These are phyloP conservation scores for Myxocyprinus asiaticus DNA, from an alignment of 2,113 vertebrate species.

Conservation along the genomic window DNA sequence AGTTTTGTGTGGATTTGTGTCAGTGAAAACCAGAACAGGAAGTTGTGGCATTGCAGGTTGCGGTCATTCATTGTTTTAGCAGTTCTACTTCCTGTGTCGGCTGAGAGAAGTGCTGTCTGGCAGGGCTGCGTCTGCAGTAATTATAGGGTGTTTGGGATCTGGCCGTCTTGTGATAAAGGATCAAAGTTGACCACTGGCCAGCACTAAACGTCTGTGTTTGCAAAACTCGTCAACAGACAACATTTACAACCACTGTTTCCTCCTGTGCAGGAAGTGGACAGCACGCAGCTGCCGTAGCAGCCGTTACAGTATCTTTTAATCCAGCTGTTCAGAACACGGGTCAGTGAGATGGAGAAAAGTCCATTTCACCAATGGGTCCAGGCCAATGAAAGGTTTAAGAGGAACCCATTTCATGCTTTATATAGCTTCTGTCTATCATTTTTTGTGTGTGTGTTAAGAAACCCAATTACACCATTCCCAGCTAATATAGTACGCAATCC, in stretches of 20 bases:
- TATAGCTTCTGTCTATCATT: background rate
- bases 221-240: slow-evolving; percentile 28
- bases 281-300: background rate
- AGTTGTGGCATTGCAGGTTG: slow-evolving; percentile 32
- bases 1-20: slow-evolving; percentile 6
- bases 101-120: slow-evolving; percentile 5
- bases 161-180: slow-evolving; percentile 35
- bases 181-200: slow-evolving; percentile 32
- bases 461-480: no score
- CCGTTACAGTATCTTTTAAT: slow-evolving; percentile 36
- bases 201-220: slow-evolving; percentile 11
- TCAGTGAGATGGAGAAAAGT: background rate
- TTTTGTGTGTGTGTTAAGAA: background rate
- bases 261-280: slow-evolving; percentile 32
- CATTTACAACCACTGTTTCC: slow-evolving; percentile 51
- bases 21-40: background rate
- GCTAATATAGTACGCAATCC: no score
- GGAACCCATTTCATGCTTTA: background rate
- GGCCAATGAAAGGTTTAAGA: background rate
- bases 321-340: background rate
- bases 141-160: slow-evolving; percentile 24
- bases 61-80: background rate
- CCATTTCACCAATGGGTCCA: background rate
- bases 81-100: slow-evolving; percentile 29
- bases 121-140: background rate